Conservation (phyloP, 2,888 invertebrate species). For the Rhagonycha lutea region DNA sequence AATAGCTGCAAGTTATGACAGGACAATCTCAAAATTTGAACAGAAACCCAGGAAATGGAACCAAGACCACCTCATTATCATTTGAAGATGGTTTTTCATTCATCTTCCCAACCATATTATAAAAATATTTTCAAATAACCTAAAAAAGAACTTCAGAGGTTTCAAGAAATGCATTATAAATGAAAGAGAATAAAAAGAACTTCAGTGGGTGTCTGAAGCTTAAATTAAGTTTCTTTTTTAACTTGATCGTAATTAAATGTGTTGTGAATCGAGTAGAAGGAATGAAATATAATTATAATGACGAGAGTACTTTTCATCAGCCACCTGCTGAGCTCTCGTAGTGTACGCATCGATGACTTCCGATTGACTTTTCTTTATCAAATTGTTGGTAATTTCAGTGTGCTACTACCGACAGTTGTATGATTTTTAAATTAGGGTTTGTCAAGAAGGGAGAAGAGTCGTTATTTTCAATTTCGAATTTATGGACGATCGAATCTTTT, state of each 20-base stretch:
- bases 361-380: conserved; percentile 32
- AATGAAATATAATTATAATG: conserved; percentile 51
- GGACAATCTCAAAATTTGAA: no score
- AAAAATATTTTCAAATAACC: not conserved
- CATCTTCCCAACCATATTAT: not conserved
- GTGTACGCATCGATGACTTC: conserved; percentile 31
- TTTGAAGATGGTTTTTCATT: no score
- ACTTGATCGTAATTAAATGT: conserved; percentile 48
- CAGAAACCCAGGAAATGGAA: no score
- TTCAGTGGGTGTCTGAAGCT: conserved; percentile 34
- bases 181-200: conserved; percentile 12
- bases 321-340: conserved; percentile 47
- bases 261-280: conserved; percentile 45
- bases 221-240: conserved; percentile 40
- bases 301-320: conserved; percentile 49
- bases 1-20: no score
- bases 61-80: no score
- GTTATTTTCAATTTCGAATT: not conserved
- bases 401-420: conserved; percentile 10
- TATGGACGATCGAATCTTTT: not conserved
- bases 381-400: conserved; percentile 5
- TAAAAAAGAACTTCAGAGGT: not conserved
- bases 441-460: not conserved
- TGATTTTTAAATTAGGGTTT: not conserved
- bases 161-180: not conserved